Conservation (phyloP, 2,113 vertebrate species). For the Phasianus colchicus region DNA sequence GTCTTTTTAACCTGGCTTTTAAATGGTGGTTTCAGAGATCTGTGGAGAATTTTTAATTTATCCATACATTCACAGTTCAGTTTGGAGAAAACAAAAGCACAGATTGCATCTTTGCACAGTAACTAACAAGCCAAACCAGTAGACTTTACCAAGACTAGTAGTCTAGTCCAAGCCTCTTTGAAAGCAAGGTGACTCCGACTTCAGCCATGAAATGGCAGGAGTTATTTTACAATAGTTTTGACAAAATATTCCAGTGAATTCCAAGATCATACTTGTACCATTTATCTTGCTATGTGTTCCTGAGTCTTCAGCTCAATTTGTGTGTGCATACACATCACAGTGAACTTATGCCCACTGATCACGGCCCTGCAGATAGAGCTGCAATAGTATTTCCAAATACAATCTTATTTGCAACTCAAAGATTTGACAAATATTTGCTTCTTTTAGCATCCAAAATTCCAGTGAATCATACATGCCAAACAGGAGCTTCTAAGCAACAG, state of each 20-base stretch:
- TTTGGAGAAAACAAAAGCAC: not conserved
- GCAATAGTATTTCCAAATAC: not conserved
- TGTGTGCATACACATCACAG: not conserved
- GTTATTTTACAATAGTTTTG: not conserved
- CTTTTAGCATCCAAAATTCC: not conserved
- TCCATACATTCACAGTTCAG: not conserved
- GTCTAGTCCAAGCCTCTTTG: not conserved
- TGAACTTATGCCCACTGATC: not conserved
- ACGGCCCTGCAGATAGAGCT: not conserved
- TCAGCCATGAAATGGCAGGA: not conserved
- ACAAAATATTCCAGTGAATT: not conserved
- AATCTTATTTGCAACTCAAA: not conserved
- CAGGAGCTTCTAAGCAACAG: not conserved
- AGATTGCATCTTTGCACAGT: not conserved
- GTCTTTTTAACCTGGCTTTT: not conserved
- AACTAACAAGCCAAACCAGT: not conserved
- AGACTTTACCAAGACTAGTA: not conserved
- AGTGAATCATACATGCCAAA: not conserved
- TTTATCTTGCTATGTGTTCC: not conserved
- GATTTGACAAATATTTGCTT: not conserved
- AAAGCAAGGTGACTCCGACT: not conserved
- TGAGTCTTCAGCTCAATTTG: not conserved
- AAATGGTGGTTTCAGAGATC: not conserved
- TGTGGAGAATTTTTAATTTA: not conserved
- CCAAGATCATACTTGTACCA: not conserved